Base-by-base conservation (phyloP, 2,888 invertebrate species). In the Drosophila acutilabella region DNA sequence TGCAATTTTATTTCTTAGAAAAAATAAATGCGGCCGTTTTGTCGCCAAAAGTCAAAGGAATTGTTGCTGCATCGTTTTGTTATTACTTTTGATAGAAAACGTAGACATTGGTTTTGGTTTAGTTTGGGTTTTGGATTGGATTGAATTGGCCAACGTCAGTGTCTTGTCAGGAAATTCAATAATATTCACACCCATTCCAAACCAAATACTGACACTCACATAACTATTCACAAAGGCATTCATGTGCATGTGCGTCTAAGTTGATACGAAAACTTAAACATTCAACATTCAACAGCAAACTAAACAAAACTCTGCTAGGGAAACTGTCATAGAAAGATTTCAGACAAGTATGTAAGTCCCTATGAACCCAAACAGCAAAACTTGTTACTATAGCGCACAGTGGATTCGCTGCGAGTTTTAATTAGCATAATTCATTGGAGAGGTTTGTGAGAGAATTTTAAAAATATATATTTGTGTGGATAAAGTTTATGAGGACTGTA, bases 221-320 rank as follows among this genome's bases (percentile, higher is more conserved):
- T 52, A 66, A 48, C 59, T 33, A 66, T 48, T 13, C 11, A 23
- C 33, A 42, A 41, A 75, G 48, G 75, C 76, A 80, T 81, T 83
- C 81, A 83, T 76, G 81, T 83, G 84, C 75, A 81, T 65, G 73
- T 76, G 70, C 65, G 78, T 76, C 71, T 74, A 68, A 81, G 86
- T 83, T 82, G 83, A 82, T 86, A 83, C 77, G 83, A 81, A 74
- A 82, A 86, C 82, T 82, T 81, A 86, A 86, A 79, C 84, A 82
- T 82, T 82, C 83, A 86, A 81, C 84, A 82, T 82, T 82, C 83
- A 82, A 83, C 86, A 71, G 77, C 71, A 86, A 83, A 83, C 87
- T 79, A 80, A 86, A 86, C 81, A 81, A 81, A 82, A 86, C 86
- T 75, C 71, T 81, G 85, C 74, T 52, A 70, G 78, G 78, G 64